A percentile compares a stretch with the other conserved stretches of the same genome.
phyloP scores from a whole-genome alignment of 2,888 invertebrate species.

The Trachelus stipa region DNA sequence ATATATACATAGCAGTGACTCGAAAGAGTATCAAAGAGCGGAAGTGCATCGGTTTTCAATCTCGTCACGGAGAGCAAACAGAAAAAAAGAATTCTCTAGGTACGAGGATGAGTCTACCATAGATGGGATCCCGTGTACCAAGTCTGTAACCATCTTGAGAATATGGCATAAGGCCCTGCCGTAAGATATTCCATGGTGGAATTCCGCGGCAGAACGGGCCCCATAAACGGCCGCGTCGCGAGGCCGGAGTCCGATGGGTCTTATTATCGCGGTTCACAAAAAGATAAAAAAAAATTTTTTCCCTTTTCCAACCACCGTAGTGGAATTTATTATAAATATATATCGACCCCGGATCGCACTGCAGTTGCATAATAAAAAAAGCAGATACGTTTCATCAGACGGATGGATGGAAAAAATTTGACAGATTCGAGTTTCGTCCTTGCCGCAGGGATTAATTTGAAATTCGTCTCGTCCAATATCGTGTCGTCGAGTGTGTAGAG shows the following conservation, averaged over 20 bases:
- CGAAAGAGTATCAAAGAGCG: background rate
- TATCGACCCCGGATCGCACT: background rate
- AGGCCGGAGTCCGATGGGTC: conserved; percentile 27
- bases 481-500: too few species aligned
- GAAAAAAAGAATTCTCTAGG: background rate
- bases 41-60: background rate
- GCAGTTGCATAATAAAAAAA: too few species aligned
- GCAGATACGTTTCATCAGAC: too few species aligned
- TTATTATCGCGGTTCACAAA: conserved; percentile 11
- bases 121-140: background rate
- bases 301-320: background rate
- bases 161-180: conserved; percentile 17
- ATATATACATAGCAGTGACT: background rate
- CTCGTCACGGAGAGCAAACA: background rate
- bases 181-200: conserved; percentile 20
- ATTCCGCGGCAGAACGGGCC: conserved; percentile 19
- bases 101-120: background rate
- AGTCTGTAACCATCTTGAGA: background rate
- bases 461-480: too few species aligned
- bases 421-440: too few species aligned
- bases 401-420: too few species aligned
- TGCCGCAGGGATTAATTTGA: too few species aligned
- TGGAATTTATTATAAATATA: background rate
- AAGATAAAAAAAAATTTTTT: conserved; percentile 1
- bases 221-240: conserved; percentile 31